Base-by-base conservation (phyloP, 1,140 invertebrate genomes). In the Spodoptera litura region DNA sequence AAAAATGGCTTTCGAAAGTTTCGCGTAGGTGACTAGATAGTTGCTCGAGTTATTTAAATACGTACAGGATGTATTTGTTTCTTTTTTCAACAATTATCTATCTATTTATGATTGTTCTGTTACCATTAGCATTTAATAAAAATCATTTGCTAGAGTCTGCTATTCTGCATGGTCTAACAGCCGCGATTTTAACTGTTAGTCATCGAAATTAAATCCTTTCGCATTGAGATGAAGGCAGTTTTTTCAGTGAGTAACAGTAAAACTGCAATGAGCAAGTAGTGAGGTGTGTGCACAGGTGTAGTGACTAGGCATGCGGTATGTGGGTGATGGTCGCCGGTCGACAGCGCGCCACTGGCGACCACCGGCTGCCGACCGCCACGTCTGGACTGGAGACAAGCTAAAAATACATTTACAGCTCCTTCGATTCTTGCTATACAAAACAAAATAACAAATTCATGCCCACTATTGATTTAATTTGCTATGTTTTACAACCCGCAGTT, bases 221-320 rank as follows among this genome's bases (percentile, higher is more conserved):
- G 35, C 61, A n/a, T 38, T 5, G n/a, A 49, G 38, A 66, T 20
- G 20, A 20, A 64, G 15, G n/a, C 13, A 62, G 59, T 62, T 15
- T n/a, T 66, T 66, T 66, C 35, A 64, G 6, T 72, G 5, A 49
- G 35, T 44, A 78, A 38, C 27, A 78, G 51, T 72, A 72, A 51
- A 58, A 66, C 64, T 79, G 78, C 53, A 79, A 49, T 77, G n/a
- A 52, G 62, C 55, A 49, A 77, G 74, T 68, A 52, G 8, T 9
- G 15, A 49, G 9, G 55, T 85, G 82, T 85, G 78, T 85, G 82
- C 80, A 83, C 84, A 85, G 84, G 82, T 85, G 84, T 75, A 55
- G 2, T 51, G 70, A 52, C 56, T 55, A 59, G 27, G 72, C 58
- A 53, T 62, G 35, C 51, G 84, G 76, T 81, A 85, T 85, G 81